Percentiles rank a stretch among this genome's conserved stretches.
These are phyloP conservation scores for Dryocosmus kuriphilus DNA, from an alignment of 2,888 invertebrate genomes.

Conservation along the genomic window DNA sequence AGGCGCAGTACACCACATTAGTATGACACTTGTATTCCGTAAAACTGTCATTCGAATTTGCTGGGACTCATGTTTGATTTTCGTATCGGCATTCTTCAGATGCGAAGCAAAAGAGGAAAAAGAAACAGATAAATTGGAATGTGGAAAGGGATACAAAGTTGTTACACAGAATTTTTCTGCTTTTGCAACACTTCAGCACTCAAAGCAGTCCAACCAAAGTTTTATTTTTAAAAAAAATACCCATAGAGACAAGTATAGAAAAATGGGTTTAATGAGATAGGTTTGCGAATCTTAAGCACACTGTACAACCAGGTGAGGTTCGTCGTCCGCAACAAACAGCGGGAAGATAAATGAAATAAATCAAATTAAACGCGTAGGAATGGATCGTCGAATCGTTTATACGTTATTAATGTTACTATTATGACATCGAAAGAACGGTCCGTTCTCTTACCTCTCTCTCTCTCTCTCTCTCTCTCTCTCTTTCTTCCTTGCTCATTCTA, in stretches of 20 bases:
- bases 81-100: background rate
- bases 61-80: background rate
- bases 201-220: no score
- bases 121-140: no score
- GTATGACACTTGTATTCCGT: conserved; percentile 17
- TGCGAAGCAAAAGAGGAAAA: background rate
- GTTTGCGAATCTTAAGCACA: conserved; percentile 19
- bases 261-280: background rate
- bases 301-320: conserved; percentile 15
- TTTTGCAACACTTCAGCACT: no score
- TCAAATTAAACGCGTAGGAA: conserved; percentile 34
- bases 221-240: no score
- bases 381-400: conserved; percentile 18
- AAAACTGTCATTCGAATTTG: conserved; percentile 26
- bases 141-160: no score
- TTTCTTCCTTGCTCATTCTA: background rate
- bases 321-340: conserved; percentile 16
- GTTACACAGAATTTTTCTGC: no score
- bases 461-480: no score
- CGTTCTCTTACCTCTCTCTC: background rate
- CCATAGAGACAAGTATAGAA: no score
- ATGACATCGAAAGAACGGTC: conserved; percentile 27
- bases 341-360: conserved; percentile 33
- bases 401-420: conserved; percentile 40
- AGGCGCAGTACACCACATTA: conserved; percentile 25